A percentile compares a stretch with the other conserved stretches of the same genome.
Evolutionary conservation across 2,797 vertebrate species (phyloP).

Genomic region (Pempheris klunzingeri): DNA sequence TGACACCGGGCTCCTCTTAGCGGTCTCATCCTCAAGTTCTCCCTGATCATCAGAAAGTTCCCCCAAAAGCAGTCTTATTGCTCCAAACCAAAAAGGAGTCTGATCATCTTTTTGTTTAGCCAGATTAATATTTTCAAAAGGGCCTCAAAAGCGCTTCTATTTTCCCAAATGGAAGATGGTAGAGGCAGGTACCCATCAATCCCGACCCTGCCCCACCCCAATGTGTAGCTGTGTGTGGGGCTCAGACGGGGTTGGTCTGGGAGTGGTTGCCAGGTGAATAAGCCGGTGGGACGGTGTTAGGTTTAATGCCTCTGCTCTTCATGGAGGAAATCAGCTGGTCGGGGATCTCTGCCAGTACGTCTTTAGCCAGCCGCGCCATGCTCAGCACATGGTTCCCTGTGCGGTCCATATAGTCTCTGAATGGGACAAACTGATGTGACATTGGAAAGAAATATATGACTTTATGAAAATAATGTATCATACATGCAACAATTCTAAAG

Average conservation of each 20-base stretch:
- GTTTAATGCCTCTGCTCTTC: conserved; percentile 95
- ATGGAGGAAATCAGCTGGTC: conserved; percentile 98
- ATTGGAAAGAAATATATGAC: conserved; percentile 19
- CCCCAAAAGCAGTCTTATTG: conserved; percentile 35
- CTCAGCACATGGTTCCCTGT: conserved; percentile 93
- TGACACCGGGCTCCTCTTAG: conserved; percentile 26
- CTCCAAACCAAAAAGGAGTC: conserved; percentile 69
- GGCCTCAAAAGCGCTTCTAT: conserved; percentile 38
- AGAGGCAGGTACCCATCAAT: conserved; percentile 19
- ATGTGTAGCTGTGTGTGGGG: conserved; percentile 11
- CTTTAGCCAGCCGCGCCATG: conserved; percentile 96
- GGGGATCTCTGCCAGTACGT: conserved; percentile 96
- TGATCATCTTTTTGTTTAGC: conserved; percentile 43
- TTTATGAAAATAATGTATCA: neutral
- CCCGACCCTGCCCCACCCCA: neutral
- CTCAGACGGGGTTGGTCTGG: conserved; percentile 87
- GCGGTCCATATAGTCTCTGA: conserved; percentile 95
- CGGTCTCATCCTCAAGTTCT: conserved; percentile 35
- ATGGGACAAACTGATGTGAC: conserved; percentile 91
- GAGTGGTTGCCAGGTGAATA: conserved; percentile 75
- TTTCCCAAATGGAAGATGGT: conserved; percentile 23
- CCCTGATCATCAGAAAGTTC: conserved; percentile 49
- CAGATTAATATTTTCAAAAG: conserved; percentile 47
- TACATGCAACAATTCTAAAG: neutral
- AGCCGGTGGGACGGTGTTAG: conserved; percentile 77